phyloP scores from a whole-genome alignment of 2,888 invertebrate species.

The Drosophila multiciliata region DNA sequence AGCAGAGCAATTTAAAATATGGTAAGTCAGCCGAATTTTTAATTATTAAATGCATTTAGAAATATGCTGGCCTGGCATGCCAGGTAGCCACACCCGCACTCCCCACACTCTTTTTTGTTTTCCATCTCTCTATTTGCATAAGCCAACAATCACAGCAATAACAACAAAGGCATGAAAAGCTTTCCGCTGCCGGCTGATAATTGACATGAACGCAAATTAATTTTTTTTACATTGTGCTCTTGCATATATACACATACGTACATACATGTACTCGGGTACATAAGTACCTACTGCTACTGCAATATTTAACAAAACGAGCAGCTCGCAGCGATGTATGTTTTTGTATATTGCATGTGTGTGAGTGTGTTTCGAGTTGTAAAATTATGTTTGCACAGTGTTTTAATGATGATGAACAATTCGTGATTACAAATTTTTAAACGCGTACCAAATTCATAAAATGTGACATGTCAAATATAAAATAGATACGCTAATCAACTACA shows the following conservation, averaged over 20 bases:
- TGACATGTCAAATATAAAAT: not conserved
- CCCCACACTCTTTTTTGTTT: slow-evolving; percentile 24
- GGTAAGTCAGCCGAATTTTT: slow-evolving; percentile 73
- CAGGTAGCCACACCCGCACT: not conserved
- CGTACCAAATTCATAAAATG: not conserved
- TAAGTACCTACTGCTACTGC: not conserved
- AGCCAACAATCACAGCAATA: slow-evolving; percentile 30
- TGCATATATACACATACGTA: not conserved
- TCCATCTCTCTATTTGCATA: slow-evolving; percentile 52
- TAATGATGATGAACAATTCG: not conserved
- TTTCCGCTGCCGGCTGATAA: slow-evolving; percentile 58
- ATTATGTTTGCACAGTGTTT: not conserved
- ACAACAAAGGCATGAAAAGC: slow-evolving; percentile 18
- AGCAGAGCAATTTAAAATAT: slow-evolving; percentile 70
- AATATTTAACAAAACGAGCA: not conserved
- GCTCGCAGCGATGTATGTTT: not conserved
- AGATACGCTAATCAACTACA: not conserved
- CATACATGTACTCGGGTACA: not conserved
- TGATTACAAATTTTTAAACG: not conserved
- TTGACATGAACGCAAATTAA: slow-evolving; percentile 80
- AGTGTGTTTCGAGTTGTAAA: not conserved
- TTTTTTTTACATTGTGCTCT: slow-evolving; percentile 42
- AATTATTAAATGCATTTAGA: slow-evolving; percentile 77
- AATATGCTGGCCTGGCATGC: slow-evolving; percentile 59
- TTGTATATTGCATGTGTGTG: not conserved